Evolutionary conservation across 2,113 vertebrate genomes (phyloP), one percentile per base, ranked within the genome.

Genomic region (Triplophysa dalaica): DNA sequence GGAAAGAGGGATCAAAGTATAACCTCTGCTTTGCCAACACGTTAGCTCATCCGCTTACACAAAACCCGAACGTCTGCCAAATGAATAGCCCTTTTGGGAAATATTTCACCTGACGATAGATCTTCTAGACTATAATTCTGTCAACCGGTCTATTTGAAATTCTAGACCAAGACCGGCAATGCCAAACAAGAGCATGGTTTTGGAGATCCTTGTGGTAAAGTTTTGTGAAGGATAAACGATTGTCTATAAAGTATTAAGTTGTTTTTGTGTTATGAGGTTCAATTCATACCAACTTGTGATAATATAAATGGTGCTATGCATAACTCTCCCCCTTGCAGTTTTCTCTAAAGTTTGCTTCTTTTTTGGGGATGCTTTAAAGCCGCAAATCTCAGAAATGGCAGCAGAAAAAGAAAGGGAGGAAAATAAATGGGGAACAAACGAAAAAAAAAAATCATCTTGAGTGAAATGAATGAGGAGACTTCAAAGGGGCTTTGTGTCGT

Each of bases 401-500:
- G 2, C 13, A 38, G 62, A 77, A 41, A 62, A 9, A 21, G 56
- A 45, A 26, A 43, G 7, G 22, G 29, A 43, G 4, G 22, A 22
- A 43, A 43, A 22, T 41, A 56, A 64, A 58, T 10, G 2, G 22
- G 50, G 17, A 21, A 56, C 10, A 73, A 6, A 38, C 33, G 6
- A 63, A 38, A 12, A 1, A 52, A 61, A 43, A 50, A 50, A 68
- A 77, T 62, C 54, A 24, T 21, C 11, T 29, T 19, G 63, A 66
- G 52, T 56, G 80, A 77, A 81, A 78, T 70, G 72, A 78, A 74
- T 61, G 78, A 80, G 38, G 60, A 70, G 24, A 83, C 64, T 81
- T 85, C 79, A 76, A 79, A 81, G 81, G 62, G 50, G 41, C 12
- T 11, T 66, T 19, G 45, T 52, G 66, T 76, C 7, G 52, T 60